phyloP scores from a whole-genome alignment of 2,113 vertebrate genomes.

The Maylandia zebra region DNA sequence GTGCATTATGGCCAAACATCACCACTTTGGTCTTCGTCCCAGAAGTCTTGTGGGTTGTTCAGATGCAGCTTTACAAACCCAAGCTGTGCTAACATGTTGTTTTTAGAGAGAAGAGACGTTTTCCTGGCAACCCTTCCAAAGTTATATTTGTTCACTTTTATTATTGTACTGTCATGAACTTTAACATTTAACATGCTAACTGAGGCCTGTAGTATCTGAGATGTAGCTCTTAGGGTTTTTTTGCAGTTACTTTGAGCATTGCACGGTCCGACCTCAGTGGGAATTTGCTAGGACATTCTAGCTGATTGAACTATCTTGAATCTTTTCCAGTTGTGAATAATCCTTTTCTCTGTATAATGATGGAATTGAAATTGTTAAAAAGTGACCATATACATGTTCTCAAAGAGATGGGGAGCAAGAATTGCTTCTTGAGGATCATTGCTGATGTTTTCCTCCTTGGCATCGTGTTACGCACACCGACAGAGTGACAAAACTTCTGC shows the following conservation, averaged over 20 bases:
- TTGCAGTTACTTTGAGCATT: not conserved
- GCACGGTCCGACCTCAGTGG: not conserved
- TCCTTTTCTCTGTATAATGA: not conserved
- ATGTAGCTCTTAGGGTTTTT: not conserved
- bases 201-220: not conserved
- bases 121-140: not conserved
- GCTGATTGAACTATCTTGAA: not conserved
- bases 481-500: not conserved
- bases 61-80: not conserved
- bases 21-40: not conserved
- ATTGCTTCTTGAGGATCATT: not conserved
- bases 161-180: not conserved
- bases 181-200: not conserved
- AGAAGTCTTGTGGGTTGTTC: not conserved
- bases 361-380: not conserved
- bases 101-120: not conserved
- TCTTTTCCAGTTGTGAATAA: not conserved
- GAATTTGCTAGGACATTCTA: not conserved
- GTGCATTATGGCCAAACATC: not conserved
- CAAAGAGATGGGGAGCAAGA: not conserved
- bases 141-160: not conserved
- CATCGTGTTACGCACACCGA: not conserved
- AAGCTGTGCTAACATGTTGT: not conserved
- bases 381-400: not conserved
- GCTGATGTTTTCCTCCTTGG: not conserved